Percentiles rank a stretch among this genome's conserved stretches.
Evolutionary conservation across 1,140 invertebrate species (phyloP).

Genomic region (Mylabris phalerata): DNA sequence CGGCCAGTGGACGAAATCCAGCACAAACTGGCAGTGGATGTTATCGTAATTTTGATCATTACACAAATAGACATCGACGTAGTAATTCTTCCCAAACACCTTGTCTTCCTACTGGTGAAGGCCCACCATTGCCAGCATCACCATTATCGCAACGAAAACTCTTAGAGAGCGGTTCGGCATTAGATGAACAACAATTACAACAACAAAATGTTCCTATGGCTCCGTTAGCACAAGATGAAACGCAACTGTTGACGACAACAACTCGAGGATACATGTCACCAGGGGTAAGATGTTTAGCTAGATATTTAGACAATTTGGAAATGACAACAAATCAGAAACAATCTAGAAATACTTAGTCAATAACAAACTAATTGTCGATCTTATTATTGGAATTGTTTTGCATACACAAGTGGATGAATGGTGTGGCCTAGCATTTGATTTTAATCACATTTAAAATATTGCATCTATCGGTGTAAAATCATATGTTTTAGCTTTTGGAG

Average conservation of each 20-base stretch:
- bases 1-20: constrained; percentile 53
- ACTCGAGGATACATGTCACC: constrained; percentile 38
- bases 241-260: constrained; percentile 32
- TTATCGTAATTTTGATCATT: constrained; percentile 79
- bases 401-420: not conserved
- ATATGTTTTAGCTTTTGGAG: no score
- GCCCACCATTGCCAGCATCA: constrained; percentile 42
- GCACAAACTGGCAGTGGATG: constrained; percentile 71
- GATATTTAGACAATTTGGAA: not conserved
- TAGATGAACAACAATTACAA: constrained; percentile 23
- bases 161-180: constrained; percentile 33
- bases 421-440: no score
- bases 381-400: not conserved
- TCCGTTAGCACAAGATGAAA: constrained; percentile 40
- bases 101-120: constrained; percentile 49
- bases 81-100: constrained; percentile 52
- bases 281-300: constrained; percentile 29
- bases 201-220: constrained; percentile 20
- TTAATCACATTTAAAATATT: no score
- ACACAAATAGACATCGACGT: constrained; percentile 53
- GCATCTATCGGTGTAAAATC: no score
- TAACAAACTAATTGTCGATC: no score
- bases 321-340: no score
- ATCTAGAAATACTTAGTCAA: not conserved
- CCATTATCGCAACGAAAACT: constrained; percentile 43